Conservation (phyloP, 2,797 vertebrate genomes). For the Limnodromus scolopaceus region DNA sequence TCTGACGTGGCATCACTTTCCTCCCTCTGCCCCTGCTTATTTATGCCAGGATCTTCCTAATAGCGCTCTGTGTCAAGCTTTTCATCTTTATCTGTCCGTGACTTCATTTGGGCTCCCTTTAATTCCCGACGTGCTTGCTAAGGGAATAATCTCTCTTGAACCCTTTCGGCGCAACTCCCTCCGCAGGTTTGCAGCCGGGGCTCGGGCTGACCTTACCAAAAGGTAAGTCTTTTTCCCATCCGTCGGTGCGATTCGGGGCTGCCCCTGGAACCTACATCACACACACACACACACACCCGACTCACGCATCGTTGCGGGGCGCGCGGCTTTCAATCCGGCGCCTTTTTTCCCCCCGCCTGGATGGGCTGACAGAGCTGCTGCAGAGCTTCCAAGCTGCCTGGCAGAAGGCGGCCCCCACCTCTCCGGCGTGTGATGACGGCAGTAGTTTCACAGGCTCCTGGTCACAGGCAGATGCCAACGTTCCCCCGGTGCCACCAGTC, state of each 20-base stretch:
- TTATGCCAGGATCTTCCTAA: background rate
- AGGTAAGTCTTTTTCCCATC: background rate
- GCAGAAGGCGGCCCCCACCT: background rate
- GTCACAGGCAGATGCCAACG: background rate
- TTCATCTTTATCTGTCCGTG: background rate
- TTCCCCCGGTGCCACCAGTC: background rate
- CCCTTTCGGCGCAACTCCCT: background rate
- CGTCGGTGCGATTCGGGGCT: background rate
- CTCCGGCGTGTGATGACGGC: background rate
- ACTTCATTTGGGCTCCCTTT: background rate
- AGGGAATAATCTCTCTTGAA: background rate
- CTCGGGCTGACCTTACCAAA: background rate
- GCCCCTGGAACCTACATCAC: background rate
- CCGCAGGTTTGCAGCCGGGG: background rate
- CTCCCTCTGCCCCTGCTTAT: background rate
- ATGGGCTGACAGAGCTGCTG: background rate
- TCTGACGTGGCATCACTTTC: background rate
- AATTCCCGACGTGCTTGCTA: background rate
- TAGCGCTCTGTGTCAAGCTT: background rate
- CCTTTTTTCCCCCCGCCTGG: background rate
- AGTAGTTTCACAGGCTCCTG: background rate
- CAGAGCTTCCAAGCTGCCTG: background rate
- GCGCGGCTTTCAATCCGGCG: fast-evolving
- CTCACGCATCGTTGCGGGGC: background rate
- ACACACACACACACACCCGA: too few relatives aligned